Conservation (phyloP, 2,113 vertebrate species). For the Tinamus guttatus region DNA sequence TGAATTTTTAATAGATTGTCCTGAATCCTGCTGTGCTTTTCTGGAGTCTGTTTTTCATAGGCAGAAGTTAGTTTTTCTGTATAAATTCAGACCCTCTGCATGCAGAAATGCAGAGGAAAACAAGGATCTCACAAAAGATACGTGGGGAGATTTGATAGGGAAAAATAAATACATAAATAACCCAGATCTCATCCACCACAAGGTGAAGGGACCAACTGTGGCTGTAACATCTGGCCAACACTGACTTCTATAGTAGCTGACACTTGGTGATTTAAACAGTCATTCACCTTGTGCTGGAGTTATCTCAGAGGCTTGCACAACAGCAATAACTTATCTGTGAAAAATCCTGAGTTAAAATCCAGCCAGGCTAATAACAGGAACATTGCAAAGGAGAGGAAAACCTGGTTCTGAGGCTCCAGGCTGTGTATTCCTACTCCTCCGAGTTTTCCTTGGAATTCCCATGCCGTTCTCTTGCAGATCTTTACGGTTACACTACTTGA, state of each 20-base stretch:
- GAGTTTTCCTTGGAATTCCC: background rate
- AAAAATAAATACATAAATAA: too few species aligned
- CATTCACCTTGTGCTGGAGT: background rate
- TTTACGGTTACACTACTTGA: background rate
- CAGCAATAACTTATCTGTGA: background rate
- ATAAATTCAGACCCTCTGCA: background rate
- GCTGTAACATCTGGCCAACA: background rate
- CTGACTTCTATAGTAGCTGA: background rate
- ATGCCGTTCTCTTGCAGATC: background rate
- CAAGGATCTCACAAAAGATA: background rate
- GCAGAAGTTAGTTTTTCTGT: background rate
- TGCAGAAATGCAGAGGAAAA: background rate
- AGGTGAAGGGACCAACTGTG: background rate
- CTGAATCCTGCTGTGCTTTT: background rate
- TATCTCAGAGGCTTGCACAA: background rate
- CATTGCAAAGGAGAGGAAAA: background rate
- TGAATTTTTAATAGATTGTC: background rate
- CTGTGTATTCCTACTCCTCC: background rate
- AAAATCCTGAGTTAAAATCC: background rate
- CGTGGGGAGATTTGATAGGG: background rate
- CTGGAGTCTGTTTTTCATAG: background rate
- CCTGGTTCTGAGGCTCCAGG: accelerated
- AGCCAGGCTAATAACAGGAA: background rate
- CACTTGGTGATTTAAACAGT: background rate
- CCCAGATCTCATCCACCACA: background rate